Evolutionary conservation across 2,888 invertebrate species (phyloP), one percentile per base, ranked within the genome.

Genomic region (Pedicia rivosa): DNA sequence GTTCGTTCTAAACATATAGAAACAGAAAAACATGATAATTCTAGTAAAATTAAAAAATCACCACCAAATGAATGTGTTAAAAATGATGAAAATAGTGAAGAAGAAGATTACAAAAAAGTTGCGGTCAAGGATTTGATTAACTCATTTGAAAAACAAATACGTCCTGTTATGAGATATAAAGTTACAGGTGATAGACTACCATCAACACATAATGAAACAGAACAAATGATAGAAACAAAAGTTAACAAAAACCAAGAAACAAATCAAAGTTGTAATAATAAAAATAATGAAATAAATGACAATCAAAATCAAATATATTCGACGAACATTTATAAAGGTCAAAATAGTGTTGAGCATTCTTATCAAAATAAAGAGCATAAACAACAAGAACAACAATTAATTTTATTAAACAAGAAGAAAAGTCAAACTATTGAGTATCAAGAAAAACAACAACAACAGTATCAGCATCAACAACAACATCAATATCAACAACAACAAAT

Each of bases 71-170:
- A 36, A n/a, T 22, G 29, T 14, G 20, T 20, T n/a, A 22, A 36
- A 6, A 29, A 36, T 24, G 30, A 30, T 16, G 16, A 30, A 9
- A n/a, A 20, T 20, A 4, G 20, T 33, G 31, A 19, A 5, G 27
- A 4, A 12, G 28, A 28, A n/a, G 28, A 28, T 3, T 36, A 36
- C 22, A 36, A 36, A 36, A 7, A 16, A 28, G 24, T 36, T 12
- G 28, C 40, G n/a, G 40, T 41, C 9, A 41, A 38, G 36, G 52
- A 58, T 33, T 50, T 76, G 22, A 74, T 76, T 34, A 63, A 66
- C 42, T 68, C 65, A 44, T 76, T 74, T 46, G 74, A 76, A 47
- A 66, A 72, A 47, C 70, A 68, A n/a, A 63, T 65, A n/a, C 57
- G 66, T 51, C 69, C 71, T 2, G 50, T 62, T 5, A 56, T 70